Evolutionary conservation across 2,113 vertebrate genomes (phyloP), one percentile per base, ranked within the genome.

Genomic region (Myocastor coypus): DNA sequence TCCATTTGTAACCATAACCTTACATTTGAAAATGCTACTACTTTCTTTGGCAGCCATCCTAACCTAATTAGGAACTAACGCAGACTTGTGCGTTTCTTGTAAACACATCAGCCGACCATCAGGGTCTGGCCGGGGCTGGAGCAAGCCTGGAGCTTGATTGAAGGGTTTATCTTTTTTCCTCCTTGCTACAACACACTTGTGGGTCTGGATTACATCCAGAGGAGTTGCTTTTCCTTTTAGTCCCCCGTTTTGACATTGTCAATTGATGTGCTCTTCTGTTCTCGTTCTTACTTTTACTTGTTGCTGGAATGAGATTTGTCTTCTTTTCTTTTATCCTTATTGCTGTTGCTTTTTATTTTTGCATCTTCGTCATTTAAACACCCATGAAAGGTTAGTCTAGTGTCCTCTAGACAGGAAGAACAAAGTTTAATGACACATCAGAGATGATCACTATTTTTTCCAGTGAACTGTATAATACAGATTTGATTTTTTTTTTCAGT

Each of bases 31-130:
- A 98, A 91, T 61, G 89, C 86, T 14, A 95, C 95, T 98, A 97
- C 97, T 96, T 97, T 96, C 88, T 94, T 96, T 97, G 96, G 89
- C 92, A 97, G 77, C 34, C 89, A 55, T 50, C 34, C 96, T 96
- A 96, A 81, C 96, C 94, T 95, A 97, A 91, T 89, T 95, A 95
- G 95, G 82, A 98, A 94, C 89, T 96, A 91, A 94, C 19, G 91
- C 97, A 98, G 97, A 96, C 84, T 89, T 94, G 83, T 92, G 42
- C 55, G 40, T 34, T 97, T 96, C 82, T 90, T 97, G 91, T 98
- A 97, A 98, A 96, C 80, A 97, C 81, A 89, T 95, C 66, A 95
- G 40, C 16, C 37, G 1, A 87, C 80, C 32, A 20, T 90, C 80
- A 96, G 97, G 92, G 92, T 91, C 63, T 85, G 52, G 55, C 84